phyloP scores from a whole-genome alignment of 37 sponge, comb jelly and placozoan species.

The Tethya wilhelma region DNA sequence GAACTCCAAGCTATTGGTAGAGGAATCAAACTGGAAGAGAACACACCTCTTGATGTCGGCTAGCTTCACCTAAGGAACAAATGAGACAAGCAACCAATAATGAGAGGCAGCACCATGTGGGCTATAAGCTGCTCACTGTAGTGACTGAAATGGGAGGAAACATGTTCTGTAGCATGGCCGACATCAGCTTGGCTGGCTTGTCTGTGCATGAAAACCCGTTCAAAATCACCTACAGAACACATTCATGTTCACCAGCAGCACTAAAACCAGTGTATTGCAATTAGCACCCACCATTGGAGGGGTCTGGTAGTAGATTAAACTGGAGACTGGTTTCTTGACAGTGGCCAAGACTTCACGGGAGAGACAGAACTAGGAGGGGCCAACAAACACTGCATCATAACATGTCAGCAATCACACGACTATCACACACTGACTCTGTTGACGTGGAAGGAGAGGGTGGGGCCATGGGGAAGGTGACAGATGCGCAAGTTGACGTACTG shows the following conservation, averaged over 20 bases:
- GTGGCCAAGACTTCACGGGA: constrained; percentile 58
- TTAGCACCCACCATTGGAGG: constrained; percentile 59
- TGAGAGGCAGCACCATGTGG: constrained; percentile 1
- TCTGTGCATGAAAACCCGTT: constrained; percentile 58
- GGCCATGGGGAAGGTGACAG: constrained; percentile 74
- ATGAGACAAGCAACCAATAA: not conserved
- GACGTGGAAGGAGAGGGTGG: constrained; percentile 89
- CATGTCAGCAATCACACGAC: not conserved
- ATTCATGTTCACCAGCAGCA: not conserved
- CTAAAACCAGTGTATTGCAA: not conserved
- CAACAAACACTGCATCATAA: not conserved
- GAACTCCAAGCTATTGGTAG: constrained; percentile 54
- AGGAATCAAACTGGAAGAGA: constrained; percentile 55
- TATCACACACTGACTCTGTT: constrained; percentile 46
- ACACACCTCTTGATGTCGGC: constrained; percentile 76
- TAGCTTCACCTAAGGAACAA: constrained; percentile 66
- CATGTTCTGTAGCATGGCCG: constrained; percentile 83
- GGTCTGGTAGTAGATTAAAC: constrained; percentile 37
- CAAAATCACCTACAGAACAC: constrained; percentile 45
- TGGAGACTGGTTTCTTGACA: constrained; percentile 46
- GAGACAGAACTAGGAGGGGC: constrained; percentile 56
- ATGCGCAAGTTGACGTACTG: constrained; percentile 44
- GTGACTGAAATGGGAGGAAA: constrained; percentile 79
- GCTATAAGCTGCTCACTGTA: constrained; percentile 48
- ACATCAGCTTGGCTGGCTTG: constrained; percentile 48